Percentiles rank a stretch among this genome's conserved stretches.
phyloP scores from a whole-genome alignment of 2,888 invertebrate species.

The Hoplodrina ambigua region DNA sequence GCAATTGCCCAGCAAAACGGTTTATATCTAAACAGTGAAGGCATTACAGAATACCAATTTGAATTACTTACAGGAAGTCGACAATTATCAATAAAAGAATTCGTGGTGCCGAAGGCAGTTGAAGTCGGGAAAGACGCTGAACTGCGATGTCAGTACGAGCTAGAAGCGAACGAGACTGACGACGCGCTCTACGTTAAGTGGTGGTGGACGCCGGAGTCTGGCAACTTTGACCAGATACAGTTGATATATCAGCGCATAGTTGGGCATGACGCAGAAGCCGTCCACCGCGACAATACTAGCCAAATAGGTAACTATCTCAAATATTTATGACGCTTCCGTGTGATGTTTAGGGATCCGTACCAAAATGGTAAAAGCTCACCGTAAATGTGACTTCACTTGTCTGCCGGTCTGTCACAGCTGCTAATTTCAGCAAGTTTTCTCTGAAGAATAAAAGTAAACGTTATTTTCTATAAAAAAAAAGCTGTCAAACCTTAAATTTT shows the following conservation, averaged over 20 bases:
- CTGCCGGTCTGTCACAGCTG: no score
- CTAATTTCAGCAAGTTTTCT: no score
- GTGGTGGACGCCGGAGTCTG: conserved; percentile 78
- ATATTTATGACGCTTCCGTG: neutral
- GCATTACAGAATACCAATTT: conserved; percentile 5
- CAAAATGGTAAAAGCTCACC: neutral
- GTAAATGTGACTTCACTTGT: no score
- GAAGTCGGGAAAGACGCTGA: conserved; percentile 73
- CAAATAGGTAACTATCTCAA: conserved; percentile 69
- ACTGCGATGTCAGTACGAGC: conserved; percentile 74
- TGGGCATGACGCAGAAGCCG: conserved; percentile 61
- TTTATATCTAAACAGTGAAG: neutral
- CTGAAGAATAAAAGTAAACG: no score
- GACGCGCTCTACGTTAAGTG: conserved; percentile 77
- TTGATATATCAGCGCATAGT: conserved; percentile 79
- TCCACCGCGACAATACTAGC: conserved; percentile 58
- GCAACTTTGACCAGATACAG: conserved; percentile 64
- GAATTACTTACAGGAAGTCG: conserved; percentile 78
- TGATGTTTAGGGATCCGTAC: no score
- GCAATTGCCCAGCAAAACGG: neutral
- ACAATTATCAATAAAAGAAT: conserved; percentile 79
- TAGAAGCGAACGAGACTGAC: conserved; percentile 65
- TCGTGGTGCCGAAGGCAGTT: conserved; percentile 76
- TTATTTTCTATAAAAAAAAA: no score
- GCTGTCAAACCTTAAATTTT: no score